Base-by-base conservation (phyloP, 92 coral and sea anemone species). In the Palythoa caribaeorum region DNA sequence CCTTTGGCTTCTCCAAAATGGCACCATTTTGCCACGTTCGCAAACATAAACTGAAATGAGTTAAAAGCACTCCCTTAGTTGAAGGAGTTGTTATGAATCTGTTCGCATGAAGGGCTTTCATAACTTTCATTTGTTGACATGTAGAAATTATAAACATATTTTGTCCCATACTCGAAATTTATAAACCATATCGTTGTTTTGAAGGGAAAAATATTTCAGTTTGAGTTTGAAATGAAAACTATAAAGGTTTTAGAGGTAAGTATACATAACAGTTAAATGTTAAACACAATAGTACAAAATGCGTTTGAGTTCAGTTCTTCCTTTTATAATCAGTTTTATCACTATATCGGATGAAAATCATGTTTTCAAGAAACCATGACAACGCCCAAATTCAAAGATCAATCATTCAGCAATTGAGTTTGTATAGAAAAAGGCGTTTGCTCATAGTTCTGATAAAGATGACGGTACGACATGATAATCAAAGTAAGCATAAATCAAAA, bases 281-380 rank as follows among this genome's bases (percentile, higher is more conserved):
- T 38, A 7, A 77, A 35, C 17, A 59, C 47, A 53, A 54, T 14
- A 77, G 35, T 77, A 51, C 59, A 53, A 47, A 44, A 21, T 47
- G 63, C 59, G 48, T 16, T 44, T 12, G 20, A 12, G 8, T 63
- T 44, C 3, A 28, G 28, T 44, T 44, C 53, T 28, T 20, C 73
- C 76, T 81, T 81, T 81, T 81, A 66, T 77, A 77, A n/a, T 21
- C 3, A 76, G 62, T 48, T 6, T 48, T 81, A 59, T 79, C 71
- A 38, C 84, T n/a, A n/a, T 20, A 81, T 81, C 86, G 86, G 63
- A 81, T 48, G 75, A 28, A 81, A 81, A 68, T 63, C 20, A 47
- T 12, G 50, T 40, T 81, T 62, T 81, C 17, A 38, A 81, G 76
- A 66, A 40, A 81, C 75, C 75, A 81, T 81, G 86, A 68, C 86